Conservation (phyloP, 2,888 invertebrate species). For the Polia nebulosa region DNA sequence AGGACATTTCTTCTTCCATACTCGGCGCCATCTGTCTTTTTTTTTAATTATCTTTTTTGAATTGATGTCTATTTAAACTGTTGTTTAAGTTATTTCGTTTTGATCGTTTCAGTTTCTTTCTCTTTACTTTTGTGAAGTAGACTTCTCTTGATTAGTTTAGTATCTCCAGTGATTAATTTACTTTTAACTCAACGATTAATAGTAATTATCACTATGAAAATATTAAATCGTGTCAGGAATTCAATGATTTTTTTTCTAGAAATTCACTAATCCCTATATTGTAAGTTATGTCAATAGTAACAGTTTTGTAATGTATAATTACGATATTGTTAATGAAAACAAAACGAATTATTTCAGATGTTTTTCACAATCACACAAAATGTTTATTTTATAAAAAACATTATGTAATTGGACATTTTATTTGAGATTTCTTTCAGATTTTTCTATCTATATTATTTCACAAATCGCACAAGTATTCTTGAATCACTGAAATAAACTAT, state of each 20-base stretch:
- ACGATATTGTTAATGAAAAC: slow-evolving; percentile 57
- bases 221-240: neutral
- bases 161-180: slow-evolving; percentile 11
- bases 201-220: slow-evolving; percentile 16
- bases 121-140: neutral
- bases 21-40: slow-evolving; percentile 59
- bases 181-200: slow-evolving; percentile 36
- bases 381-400: slow-evolving; percentile 56
- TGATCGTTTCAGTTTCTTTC: neutral
- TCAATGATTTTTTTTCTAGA: slow-evolving; percentile 24
- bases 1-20: slow-evolving; percentile 19
- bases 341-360: slow-evolving; percentile 51
- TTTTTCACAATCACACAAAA: slow-evolving; percentile 52
- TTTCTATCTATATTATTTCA: slow-evolving; percentile 13
- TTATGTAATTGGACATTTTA: slow-evolving; percentile 31
- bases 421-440: slow-evolving; percentile 14
- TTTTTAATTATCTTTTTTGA: neutral
- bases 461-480: slow-evolving; percentile 38
- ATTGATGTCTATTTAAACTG: neutral
- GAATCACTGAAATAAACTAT: slow-evolving; percentile 39
- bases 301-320: slow-evolving; percentile 25
- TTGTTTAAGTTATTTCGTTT: neutral
- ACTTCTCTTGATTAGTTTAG: neutral
- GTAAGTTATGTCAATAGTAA: neutral
- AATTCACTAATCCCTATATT: slow-evolving; percentile 38